phyloP scores from a whole-genome alignment of 2,888 invertebrate species.

The Lamproptera curius region DNA sequence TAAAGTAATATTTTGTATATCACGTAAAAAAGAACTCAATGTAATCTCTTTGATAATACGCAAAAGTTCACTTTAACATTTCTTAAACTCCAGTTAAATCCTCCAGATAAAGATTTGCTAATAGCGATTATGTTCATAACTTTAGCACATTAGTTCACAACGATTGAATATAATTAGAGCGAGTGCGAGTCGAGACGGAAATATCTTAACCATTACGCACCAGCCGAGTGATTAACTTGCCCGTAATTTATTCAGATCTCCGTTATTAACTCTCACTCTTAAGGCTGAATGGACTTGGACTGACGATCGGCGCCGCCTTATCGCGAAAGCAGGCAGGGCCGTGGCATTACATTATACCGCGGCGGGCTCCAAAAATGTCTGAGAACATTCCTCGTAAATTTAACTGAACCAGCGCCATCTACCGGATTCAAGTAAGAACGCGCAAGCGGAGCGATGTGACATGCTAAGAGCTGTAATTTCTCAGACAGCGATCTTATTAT shows the following conservation, averaged over 20 bases:
- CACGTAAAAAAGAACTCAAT: too few species aligned
- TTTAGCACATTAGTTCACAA: not conserved
- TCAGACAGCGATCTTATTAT: too few species aligned
- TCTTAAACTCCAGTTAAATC: too few species aligned
- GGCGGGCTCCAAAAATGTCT: conserved; percentile 17
- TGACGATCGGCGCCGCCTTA: conserved; percentile 10
- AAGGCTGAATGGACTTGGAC: conserved; percentile 12
- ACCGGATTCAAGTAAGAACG: conserved; percentile 18
- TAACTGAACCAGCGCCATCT: conserved; percentile 15
- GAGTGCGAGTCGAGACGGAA: not conserved
- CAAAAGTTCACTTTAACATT: too few species aligned
- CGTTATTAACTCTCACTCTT: conserved; percentile 7
- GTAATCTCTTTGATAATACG: too few species aligned
- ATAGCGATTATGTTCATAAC: too few species aligned
- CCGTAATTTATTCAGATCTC: conserved; percentile 14
- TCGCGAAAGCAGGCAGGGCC: conserved; percentile 14
- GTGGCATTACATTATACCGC: conserved; percentile 10
- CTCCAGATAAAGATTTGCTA: too few species aligned
- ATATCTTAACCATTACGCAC: not conserved
- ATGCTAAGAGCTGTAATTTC: conserved; percentile 15
- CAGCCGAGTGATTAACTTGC: not conserved
- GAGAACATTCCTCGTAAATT: conserved; percentile 20
- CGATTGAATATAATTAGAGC: not conserved
- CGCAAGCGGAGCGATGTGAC: conserved; percentile 16
- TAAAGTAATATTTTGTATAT: too few species aligned